These are phyloP conservation scores for Lerema accius DNA, from an alignment of 1,140 invertebrate species.

Conservation along the genomic window DNA sequence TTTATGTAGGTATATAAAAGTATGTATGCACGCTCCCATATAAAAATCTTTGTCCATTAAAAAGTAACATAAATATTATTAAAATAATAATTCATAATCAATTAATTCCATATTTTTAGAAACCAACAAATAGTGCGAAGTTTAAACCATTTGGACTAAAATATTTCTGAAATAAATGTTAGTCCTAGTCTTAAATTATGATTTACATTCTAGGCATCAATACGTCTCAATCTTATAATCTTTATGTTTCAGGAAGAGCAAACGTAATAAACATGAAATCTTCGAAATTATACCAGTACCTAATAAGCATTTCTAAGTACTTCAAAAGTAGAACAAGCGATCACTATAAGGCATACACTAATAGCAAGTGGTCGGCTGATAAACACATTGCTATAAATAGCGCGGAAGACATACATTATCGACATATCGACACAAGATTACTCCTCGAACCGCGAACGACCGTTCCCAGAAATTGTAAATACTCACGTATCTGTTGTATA, in stretches of 20 bases:
- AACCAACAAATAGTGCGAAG: too few relatives aligned
- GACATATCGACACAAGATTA: slow-evolving; percentile 19
- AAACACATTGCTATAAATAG: slow-evolving; percentile 31
- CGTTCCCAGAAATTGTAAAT: slow-evolving; percentile 31
- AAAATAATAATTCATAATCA: too few relatives aligned
- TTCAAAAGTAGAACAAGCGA: slow-evolving; percentile 8
- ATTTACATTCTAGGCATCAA: too few relatives aligned
- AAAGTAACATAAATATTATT: too few relatives aligned
- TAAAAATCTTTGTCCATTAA: too few relatives aligned
- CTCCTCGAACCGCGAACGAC: slow-evolving; percentile 25
- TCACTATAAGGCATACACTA: slow-evolving; percentile 14
- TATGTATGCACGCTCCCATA: too few relatives aligned
- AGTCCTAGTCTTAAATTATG: too few relatives aligned
- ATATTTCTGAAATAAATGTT: too few relatives aligned
- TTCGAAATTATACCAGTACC: not conserved
- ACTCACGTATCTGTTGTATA: slow-evolving; percentile 80
- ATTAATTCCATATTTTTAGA: too few relatives aligned
- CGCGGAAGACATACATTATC: slow-evolving; percentile 33
- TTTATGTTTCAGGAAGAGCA: not conserved
- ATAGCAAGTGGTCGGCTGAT: slow-evolving; percentile 14
- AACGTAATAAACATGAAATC: slow-evolving; percentile 7
- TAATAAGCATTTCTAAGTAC: not conserved
- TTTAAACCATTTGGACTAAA: too few relatives aligned
- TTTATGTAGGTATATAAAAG: too few relatives aligned
- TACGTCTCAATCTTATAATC: not conserved